A percentile compares a stretch with the other conserved stretches of the same genome.
phyloP scores from a whole-genome alignment of 1,140 invertebrate species.

The Eumeta japonica region DNA sequence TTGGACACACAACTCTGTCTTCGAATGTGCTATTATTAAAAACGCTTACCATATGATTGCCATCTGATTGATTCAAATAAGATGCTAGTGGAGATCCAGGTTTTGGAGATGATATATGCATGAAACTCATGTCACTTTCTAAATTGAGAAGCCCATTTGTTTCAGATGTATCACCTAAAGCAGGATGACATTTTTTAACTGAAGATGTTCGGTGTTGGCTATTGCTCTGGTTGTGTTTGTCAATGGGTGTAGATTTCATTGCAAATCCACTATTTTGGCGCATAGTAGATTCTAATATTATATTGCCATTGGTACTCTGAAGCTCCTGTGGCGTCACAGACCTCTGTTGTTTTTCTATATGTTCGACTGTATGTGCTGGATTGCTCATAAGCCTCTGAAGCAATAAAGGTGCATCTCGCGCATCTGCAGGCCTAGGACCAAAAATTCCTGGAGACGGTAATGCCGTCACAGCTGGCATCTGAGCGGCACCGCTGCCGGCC shows the following conservation, averaged over 20 bases:
- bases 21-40: conserved; percentile 47
- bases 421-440: conserved; percentile 47
- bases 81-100: conserved; percentile 50
- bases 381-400: conserved; percentile 76
- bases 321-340: conserved; percentile 67
- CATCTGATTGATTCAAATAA: conserved; percentile 48
- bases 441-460: conserved; percentile 50
- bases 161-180: conserved; percentile 29
- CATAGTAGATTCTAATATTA: conserved; percentile 29
- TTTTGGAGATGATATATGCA: conserved; percentile 54
- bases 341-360: conserved; percentile 84
- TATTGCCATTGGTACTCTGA: conserved; percentile 38
- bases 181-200: conserved; percentile 30
- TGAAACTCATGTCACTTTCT: conserved; percentile 57
- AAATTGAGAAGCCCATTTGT: conserved; percentile 43
- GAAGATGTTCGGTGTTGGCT: conserved; percentile 32
- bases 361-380: conserved; percentile 78
- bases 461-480: conserved; percentile 55
- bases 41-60: conserved; percentile 34
- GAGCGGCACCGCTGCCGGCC: conserved; percentile 66
- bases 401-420: conserved; percentile 57
- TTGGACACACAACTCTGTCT: conserved; percentile 42
- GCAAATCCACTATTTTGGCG: conserved; percentile 38
- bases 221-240: conserved; percentile 33
- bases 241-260: conserved; percentile 49